phyloP scores from a whole-genome alignment of 1,140 invertebrate species.

The Rhopalosiphum padi region DNA sequence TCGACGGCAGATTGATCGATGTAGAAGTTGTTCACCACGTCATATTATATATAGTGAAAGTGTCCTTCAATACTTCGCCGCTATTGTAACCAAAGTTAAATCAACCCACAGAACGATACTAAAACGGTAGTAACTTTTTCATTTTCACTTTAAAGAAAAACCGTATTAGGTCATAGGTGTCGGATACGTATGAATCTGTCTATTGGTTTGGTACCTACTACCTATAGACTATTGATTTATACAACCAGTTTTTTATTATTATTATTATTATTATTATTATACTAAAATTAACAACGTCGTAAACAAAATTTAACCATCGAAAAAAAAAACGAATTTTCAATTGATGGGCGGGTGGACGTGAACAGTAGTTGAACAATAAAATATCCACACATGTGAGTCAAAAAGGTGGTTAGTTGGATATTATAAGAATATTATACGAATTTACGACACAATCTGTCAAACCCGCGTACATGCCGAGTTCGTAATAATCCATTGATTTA shows the following conservation, averaged over 20 bases:
- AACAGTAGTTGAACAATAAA: not conserved
- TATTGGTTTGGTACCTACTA: not conserved
- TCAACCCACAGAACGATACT: not conserved
- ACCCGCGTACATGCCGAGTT: not conserved
- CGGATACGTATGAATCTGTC: not conserved
- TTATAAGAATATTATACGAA: not conserved
- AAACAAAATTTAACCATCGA: not conserved
- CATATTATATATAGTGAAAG: not conserved
- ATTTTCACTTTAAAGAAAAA: slow-evolving; percentile 14
- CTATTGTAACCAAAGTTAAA: not conserved
- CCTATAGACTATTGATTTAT: not conserved
- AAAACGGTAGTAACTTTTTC: not conserved
- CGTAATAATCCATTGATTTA: not conserved
- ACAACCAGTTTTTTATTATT: not conserved
- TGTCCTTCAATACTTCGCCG: not conserved
- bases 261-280: not conserved
- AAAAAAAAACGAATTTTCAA: not conserved
- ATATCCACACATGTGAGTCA: not conserved
- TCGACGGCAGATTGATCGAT: not conserved
- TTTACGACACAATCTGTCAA: not conserved
- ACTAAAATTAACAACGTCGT: not conserved
- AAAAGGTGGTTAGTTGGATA: not conserved
- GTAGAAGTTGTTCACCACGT: not conserved
- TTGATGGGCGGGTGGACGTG: not conserved
- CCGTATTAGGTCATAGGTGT: not conserved